Base-by-base conservation (phyloP, 2,113 vertebrate species). In the Paracanthobrama guichenoti region DNA sequence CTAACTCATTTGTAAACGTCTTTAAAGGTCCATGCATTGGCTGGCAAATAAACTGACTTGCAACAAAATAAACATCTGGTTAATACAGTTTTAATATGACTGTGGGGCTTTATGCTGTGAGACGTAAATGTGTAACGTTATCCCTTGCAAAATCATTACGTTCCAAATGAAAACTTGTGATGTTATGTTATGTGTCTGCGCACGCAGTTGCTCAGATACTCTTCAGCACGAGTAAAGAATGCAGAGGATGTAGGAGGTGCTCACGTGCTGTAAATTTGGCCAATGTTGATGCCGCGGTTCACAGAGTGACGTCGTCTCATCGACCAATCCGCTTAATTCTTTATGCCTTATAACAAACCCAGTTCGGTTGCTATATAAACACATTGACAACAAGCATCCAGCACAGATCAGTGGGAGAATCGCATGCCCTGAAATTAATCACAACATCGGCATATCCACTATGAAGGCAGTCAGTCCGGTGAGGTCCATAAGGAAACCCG, bases 401-500 rank as follows among this genome's bases (percentile, higher is more conserved):
- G 39, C 59, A 6, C 26, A 57, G 79, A 82, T 18, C 73, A 11
- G 60, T 39, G 78, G 42, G 42, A 39, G 9, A 74, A 24, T 18
- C 10, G 57, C 39, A 11, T 67, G 22, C 0, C 13, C 46, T n/a
- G n/a, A 12, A 7, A 60, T 4, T 24, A 20, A 35, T 9, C 35
- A 28, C 26, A 72, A 22, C 83, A 18, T 5, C 26, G 53, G 64
- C 3, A 53, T 69, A 53, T 69, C 81, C 60, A 82, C 9, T 1
- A 97, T 97, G 96, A 97, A 96, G 94, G 96, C 96, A 20, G 94
- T 96, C 89, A 97, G 95, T 73, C 95, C 96, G 0, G 93, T 95
- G 89, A 90, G 94, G 75, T 95, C 96, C 13, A 92, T 93, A 53
- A 88, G 95, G 87, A 96, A 95, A 90, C 86, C 71, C 35, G 94